Evolutionary conservation across 2,113 vertebrate genomes (phyloP).

Genomic region (Copsychus sechellarum): DNA sequence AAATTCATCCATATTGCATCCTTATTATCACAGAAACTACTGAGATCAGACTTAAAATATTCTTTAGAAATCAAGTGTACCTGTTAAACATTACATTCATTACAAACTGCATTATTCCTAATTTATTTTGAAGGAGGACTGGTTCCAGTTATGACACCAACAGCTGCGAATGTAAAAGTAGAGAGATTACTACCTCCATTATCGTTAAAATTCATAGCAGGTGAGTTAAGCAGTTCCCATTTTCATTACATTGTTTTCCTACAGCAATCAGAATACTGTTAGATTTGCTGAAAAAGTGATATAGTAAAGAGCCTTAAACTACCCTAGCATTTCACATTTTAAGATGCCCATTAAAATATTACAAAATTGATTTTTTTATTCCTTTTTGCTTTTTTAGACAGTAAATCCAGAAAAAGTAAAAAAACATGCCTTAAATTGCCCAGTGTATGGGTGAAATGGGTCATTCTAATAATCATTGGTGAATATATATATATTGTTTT

Average conservation of each 20-base stretch:
- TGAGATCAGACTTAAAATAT: not conserved
- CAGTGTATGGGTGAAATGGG: fast-evolving
- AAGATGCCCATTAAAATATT: not conserved
- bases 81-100: not conserved
- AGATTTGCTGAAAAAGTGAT: not conserved
- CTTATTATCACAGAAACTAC: not conserved
- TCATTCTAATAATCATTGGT: not conserved
- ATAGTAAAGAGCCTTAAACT: not conserved
- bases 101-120: not conserved
- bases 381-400: not conserved
- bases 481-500: not conserved
- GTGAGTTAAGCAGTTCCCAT: not conserved
- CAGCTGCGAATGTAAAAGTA: not conserved
- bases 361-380: not conserved
- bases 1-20: not conserved
- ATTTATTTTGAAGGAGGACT: slow-evolving; percentile 5
- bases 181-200: not conserved
- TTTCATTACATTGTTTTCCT: not conserved
- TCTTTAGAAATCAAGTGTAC: not conserved
- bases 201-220: not conserved
- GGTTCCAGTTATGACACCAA: not conserved
- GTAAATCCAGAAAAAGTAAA: not conserved
- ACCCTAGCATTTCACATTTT: not conserved
- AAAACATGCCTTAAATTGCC: not conserved
- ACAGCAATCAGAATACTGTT: not conserved